Evolutionary conservation across 1,140 invertebrate genomes (phyloP).

Genomic region (Samia ricini): DNA sequence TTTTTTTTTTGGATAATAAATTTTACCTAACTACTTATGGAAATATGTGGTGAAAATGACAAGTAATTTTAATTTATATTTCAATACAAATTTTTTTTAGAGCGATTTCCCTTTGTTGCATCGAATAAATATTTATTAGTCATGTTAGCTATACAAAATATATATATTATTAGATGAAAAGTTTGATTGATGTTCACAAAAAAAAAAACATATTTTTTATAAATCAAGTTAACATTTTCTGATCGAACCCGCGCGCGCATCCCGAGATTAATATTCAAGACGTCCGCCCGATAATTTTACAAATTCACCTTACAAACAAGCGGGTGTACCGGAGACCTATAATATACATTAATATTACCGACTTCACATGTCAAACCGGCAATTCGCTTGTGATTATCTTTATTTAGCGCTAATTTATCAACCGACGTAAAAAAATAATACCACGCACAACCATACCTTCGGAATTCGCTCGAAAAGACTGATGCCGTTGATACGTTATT

Average conservation of each 20-base stretch:
- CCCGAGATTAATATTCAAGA: conserved; percentile 58
- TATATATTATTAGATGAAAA: not conserved
- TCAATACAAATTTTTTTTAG: no score
- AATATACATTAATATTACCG: conserved; percentile 70
- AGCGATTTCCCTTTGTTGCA: no score
- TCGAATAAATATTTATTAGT: no score
- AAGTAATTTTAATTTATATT: no score
- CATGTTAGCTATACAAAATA: not conserved
- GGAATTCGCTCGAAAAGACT: conserved; percentile 1
- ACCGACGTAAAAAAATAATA: conserved; percentile 17
- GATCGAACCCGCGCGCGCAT: conserved; percentile 15
- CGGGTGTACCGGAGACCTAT: conserved; percentile 55
- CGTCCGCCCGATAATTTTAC: conserved; percentile 61
- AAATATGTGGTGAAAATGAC: no score
- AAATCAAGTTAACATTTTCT: not conserved
- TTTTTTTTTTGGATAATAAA: no score
- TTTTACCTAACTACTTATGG: no score
- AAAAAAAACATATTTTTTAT: not conserved
- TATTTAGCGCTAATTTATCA: conserved; percentile 69
- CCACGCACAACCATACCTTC: not conserved
- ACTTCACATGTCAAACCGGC: conserved; percentile 68
- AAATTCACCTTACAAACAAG: conserved; percentile 62
- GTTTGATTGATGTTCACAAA: not conserved
- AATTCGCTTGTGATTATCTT: conserved; percentile 69
- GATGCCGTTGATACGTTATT: not conserved